These are phyloP conservation scores for Stegostoma tigrinum DNA, from an alignment of 2,113 vertebrate species.

Conservation along the genomic window DNA sequence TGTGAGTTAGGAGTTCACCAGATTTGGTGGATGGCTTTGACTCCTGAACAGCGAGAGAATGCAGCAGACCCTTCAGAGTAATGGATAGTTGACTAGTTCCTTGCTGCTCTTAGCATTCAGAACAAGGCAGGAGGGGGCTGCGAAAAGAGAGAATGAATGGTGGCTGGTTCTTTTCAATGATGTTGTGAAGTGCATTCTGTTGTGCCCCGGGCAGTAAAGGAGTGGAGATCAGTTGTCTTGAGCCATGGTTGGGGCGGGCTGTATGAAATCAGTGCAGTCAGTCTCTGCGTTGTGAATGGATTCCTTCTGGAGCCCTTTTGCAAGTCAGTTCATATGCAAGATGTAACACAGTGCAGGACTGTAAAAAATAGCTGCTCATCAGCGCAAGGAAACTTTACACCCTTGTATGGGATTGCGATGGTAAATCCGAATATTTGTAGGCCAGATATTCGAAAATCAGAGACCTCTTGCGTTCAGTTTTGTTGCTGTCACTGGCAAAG, in stretches of 20 bases:
- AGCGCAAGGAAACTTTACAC: too few species aligned
- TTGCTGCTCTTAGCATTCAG: not conserved
- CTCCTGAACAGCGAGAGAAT: too few species aligned
- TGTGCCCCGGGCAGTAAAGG: not conserved
- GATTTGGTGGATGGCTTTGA: not conserved
- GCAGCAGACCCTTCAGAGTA: not conserved
- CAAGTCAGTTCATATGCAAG: too few species aligned
- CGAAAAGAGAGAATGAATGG: not conserved
- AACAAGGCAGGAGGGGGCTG: not conserved
- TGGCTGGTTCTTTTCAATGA: not conserved
- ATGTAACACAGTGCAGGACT: too few species aligned
- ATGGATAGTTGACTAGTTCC: not conserved
- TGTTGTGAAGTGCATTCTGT: not conserved
- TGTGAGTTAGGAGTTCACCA: not conserved
- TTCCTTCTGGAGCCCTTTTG: too few species aligned
- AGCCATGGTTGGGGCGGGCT: too few species aligned
- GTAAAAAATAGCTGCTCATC: too few species aligned
- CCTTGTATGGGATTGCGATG: too few species aligned
- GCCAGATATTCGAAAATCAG: too few species aligned
- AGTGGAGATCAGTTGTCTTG: not conserved
- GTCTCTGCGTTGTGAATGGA: too few species aligned
- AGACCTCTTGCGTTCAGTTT: not conserved
- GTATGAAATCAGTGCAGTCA: not conserved
- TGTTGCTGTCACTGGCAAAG: too few species aligned
- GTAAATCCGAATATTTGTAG: too few species aligned